phyloP scores from a whole-genome alignment of 2,113 vertebrate genomes.

The Lasiurus cinereus region DNA sequence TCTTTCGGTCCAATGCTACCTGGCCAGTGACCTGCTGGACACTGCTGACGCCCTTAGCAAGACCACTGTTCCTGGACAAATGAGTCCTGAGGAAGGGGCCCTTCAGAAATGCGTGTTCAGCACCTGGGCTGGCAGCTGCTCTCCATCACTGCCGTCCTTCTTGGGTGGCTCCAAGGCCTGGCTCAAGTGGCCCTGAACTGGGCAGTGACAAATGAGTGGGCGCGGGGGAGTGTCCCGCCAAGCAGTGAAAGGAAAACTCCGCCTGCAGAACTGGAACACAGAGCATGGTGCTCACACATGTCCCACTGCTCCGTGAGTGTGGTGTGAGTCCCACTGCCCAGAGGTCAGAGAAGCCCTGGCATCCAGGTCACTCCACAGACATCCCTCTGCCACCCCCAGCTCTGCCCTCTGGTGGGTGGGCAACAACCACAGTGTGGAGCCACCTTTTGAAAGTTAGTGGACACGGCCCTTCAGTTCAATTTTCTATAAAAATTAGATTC shows the following conservation, averaged over 20 bases:
- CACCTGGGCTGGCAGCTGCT: neutral
- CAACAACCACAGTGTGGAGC: rapidly evolving
- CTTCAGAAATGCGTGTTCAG: neutral
- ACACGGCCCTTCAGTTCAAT: neutral
- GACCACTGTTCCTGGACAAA: neutral
- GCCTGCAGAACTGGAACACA: rapidly evolving
- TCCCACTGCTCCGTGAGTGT: neutral
- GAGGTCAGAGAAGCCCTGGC: neutral
- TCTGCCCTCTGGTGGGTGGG: no score
- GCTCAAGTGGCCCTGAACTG: neutral
- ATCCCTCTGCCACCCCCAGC: neutral
- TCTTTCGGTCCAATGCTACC: neutral
- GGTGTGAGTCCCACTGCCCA: neutral
- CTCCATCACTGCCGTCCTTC: neutral
- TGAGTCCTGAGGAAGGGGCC: neutral
- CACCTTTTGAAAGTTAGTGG: neutral
- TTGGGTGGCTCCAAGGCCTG: neutral
- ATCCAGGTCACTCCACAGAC: no score
- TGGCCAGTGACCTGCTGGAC: neutral
- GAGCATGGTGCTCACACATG: rapidly evolving
- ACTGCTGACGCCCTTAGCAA: neutral
- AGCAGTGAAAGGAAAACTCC: neutral
- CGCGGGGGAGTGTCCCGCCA: neutral
- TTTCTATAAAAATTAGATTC: constrained; percentile 64
- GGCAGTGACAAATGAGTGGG: neutral